Evolutionary conservation across 92 coral and sea anemone genomes (phyloP).

Genomic region (Siderastrea radians): DNA sequence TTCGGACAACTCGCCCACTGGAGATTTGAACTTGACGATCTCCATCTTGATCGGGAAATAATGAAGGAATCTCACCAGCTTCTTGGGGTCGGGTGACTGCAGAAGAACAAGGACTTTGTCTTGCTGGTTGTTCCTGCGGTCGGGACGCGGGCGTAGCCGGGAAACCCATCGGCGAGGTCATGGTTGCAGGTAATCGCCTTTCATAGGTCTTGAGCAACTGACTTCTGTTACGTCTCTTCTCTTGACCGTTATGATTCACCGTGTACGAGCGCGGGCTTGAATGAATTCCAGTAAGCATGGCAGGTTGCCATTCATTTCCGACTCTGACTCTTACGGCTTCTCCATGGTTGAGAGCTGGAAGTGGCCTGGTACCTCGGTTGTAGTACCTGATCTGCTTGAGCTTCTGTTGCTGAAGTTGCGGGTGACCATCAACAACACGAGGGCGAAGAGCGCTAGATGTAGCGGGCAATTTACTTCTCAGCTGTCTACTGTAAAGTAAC

Average conservation of each 20-base stretch:
- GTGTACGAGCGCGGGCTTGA: slow-evolving; percentile 4
- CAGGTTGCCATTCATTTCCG: slow-evolving; percentile 12
- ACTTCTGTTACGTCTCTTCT: slow-evolving; percentile 1
- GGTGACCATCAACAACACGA: background rate
- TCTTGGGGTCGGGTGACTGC: background rate
- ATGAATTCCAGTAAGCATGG: background rate
- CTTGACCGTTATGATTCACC: background rate
- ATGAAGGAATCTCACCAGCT: background rate
- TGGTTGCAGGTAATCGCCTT: background rate
- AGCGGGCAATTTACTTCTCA: background rate
- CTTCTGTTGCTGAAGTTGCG: slow-evolving; percentile 15
- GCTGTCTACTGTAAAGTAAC: background rate
- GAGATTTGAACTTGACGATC: background rate
- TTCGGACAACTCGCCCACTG: background rate
- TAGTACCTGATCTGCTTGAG: slow-evolving; percentile 9
- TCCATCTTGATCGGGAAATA: background rate
- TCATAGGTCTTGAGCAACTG: slow-evolving; percentile 10
- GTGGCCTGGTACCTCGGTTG: background rate
- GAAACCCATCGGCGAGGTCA: background rate
- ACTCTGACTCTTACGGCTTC: slow-evolving; percentile 3
- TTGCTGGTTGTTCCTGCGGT: background rate
- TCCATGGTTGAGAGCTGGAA: background rate
- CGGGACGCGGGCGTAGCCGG: background rate
- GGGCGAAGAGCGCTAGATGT: background rate
- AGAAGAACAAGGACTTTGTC: slow-evolving; percentile 1